These are phyloP conservation scores for Tromatobia lineatoria DNA, from an alignment of 2,888 invertebrate genomes.

Conservation along the genomic window DNA sequence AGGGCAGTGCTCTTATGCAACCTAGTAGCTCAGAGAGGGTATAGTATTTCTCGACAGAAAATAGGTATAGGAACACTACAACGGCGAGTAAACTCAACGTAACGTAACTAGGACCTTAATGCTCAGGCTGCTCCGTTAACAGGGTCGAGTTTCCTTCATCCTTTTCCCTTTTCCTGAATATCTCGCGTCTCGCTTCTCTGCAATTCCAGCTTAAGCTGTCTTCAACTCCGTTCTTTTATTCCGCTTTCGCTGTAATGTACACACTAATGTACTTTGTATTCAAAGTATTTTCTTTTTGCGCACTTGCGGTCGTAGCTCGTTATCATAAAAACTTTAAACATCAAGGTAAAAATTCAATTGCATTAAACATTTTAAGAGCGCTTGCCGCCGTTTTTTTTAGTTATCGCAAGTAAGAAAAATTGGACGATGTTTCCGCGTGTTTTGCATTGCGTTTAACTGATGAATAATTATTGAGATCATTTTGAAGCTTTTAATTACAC, in stretches of 20 bases:
- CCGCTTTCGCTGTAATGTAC: neutral
- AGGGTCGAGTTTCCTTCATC: slow-evolving; percentile 39
- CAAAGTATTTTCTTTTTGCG: neutral
- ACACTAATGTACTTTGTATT: neutral
- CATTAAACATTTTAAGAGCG: neutral
- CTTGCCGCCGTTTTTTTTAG: neutral
- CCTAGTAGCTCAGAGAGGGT: slow-evolving; percentile 34
- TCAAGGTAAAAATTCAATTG: neutral
- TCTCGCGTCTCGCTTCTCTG: slow-evolving; percentile 7
- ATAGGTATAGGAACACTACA: slow-evolving; percentile 4
- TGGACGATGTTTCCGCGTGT: neutral
- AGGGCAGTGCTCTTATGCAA: slow-evolving; percentile 34
- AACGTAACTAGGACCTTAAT: slow-evolving; percentile 59
- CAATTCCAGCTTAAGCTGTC: slow-evolving; percentile 32
- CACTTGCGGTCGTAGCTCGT: neutral
- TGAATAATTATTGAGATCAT: no score
- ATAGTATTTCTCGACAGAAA: slow-evolving; percentile 10
- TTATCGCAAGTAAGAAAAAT: neutral
- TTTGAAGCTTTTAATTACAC: no score
- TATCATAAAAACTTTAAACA: neutral
- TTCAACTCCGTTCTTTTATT: slow-evolving; percentile 14
- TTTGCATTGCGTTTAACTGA: no score
- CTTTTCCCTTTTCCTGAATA: neutral
- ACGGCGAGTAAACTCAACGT: slow-evolving; percentile 49
- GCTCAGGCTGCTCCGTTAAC: slow-evolving; percentile 50